Evolutionary conservation across 2,113 vertebrate species (phyloP).

Genomic region (Pteronura brasiliensis): DNA sequence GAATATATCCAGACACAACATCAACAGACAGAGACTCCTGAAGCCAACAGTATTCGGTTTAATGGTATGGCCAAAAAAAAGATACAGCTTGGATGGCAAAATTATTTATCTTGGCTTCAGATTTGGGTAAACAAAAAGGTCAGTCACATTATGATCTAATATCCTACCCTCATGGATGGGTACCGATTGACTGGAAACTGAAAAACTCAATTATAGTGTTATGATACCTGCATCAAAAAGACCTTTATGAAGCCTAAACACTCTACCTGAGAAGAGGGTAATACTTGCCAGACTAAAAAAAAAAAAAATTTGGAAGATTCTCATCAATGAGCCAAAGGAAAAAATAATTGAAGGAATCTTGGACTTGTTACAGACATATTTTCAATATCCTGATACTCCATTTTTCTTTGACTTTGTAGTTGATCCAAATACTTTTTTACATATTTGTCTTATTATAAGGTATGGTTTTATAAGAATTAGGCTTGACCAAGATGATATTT

Average conservation of each 20-base stretch:
- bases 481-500: constrained; percentile 55
- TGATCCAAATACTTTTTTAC: constrained; percentile 13
- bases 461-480: constrained; percentile 30
- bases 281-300: neutral
- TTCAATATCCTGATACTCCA: neutral
- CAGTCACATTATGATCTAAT: neutral
- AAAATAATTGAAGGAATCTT: neutral
- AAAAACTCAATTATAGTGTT: neutral
- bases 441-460: constrained; percentile 11
- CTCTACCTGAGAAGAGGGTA: neutral
- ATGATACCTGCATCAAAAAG: neutral
- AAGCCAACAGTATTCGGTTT: neutral
- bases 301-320: neutral
- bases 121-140: neutral
- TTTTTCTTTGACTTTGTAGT: constrained; percentile 23
- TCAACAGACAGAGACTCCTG: neutral
- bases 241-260: neutral
- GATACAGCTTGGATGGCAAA: neutral
- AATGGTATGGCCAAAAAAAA: neutral
- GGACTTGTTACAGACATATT: neutral
- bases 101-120: neutral
- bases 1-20: neutral
- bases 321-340: neutral
- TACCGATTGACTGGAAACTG: neutral
- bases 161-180: neutral